Conservation (phyloP, 2,888 invertebrate genomes). For the Geotrupes spiniger region DNA sequence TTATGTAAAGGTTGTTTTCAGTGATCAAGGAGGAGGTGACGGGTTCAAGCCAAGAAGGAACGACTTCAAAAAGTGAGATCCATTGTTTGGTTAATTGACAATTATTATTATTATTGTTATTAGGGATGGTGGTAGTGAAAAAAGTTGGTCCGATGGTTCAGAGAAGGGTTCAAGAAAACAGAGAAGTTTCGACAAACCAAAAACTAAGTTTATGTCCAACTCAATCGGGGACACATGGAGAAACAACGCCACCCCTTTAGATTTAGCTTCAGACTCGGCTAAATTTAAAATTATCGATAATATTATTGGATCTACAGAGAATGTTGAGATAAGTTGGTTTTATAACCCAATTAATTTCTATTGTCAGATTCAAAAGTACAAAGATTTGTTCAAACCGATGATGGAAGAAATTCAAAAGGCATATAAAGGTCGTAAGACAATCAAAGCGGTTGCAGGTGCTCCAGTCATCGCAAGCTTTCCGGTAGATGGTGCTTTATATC, state of each 20-base stretch:
- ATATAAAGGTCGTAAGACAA: slow-evolving; percentile 57
- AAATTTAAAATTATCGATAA: slow-evolving; percentile 28
- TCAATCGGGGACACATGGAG: slow-evolving; percentile 8
- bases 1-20: background rate
- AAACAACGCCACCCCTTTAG: slow-evolving; percentile 9
- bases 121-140: slow-evolving; percentile 40
- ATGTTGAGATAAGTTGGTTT: slow-evolving; percentile 71
- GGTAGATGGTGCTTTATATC: slow-evolving; percentile 68
- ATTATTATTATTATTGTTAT: slow-evolving; percentile 1
- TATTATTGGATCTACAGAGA: slow-evolving; percentile 55
- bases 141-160: slow-evolving; percentile 40
- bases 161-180: slow-evolving; percentile 36
- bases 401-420: slow-evolving; percentile 69
- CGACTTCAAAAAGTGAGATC: slow-evolving; percentile 12
- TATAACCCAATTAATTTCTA: slow-evolving; percentile 72
- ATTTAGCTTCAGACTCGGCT: slow-evolving; percentile 36
- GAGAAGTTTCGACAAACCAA: slow-evolving; percentile 24
- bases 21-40: slow-evolving; percentile 10
- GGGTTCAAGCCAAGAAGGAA: slow-evolving; percentile 2
- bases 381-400: slow-evolving; percentile 61
- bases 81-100: background rate
- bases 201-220: background rate
- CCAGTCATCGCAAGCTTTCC: slow-evolving; percentile 69
- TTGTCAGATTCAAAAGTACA: slow-evolving; percentile 17
- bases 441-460: slow-evolving; percentile 55